Percentiles rank a stretch among this genome's conserved stretches.
These are phyloP conservation scores for Drosophila mimetica DNA, from an alignment of 2,888 invertebrate genomes.

Conservation along the genomic window DNA sequence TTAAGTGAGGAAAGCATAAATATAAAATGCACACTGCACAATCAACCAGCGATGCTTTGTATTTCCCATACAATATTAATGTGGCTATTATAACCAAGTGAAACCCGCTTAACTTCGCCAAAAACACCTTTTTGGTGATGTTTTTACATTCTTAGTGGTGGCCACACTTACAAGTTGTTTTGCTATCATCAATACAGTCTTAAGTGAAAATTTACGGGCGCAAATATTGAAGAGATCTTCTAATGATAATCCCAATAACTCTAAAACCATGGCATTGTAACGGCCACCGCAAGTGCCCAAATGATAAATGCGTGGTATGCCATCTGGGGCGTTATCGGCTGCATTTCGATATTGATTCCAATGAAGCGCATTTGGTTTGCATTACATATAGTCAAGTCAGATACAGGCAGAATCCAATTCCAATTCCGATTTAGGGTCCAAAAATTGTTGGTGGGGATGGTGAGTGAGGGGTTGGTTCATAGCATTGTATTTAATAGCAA, in stretches of 20 bases:
- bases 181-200: slow-evolving; percentile 99
- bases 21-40: background rate
- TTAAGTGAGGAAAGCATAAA: background rate
- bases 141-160: slow-evolving; percentile 23
- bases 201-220: slow-evolving; percentile 98
- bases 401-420: slow-evolving; percentile 24
- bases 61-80: no score
- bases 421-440: slow-evolving; percentile 19
- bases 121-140: slow-evolving; percentile 1
- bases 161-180: slow-evolving; percentile 95
- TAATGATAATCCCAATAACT: slow-evolving; percentile 98
- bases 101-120: slow-evolving; percentile 6
- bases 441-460: slow-evolving; percentile 9
- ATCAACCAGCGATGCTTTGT: no score
- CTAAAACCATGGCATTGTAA: slow-evolving; percentile 99
- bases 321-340: slow-evolving; percentile 88
- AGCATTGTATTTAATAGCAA: slow-evolving; percentile 24
- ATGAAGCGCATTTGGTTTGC: slow-evolving; percentile 14
- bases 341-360: slow-evolving; percentile 25
- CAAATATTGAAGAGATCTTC: slow-evolving; percentile 99
- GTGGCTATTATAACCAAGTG: background rate
- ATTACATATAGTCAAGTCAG: background rate
- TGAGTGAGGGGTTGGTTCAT: slow-evolving; percentile 45
- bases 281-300: slow-evolving; percentile 99
- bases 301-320: slow-evolving; percentile 99